Evolutionary conservation across 2,797 vertebrate species (phyloP).

Genomic region (Pitangus sulphuratus): DNA sequence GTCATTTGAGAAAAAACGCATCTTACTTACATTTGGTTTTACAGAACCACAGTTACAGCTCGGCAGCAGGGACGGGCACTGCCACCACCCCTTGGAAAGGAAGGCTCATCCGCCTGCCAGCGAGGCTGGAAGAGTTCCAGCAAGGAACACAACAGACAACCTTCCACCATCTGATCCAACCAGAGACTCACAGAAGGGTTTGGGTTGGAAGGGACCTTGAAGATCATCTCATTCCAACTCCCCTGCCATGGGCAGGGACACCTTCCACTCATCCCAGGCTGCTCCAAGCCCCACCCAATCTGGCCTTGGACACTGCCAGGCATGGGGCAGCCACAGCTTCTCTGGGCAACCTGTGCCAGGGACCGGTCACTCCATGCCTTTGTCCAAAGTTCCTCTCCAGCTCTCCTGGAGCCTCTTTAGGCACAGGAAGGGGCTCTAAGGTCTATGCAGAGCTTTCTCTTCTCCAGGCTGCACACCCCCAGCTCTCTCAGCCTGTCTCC

Average conservation of each 20-base stretch:
- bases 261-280: background rate
- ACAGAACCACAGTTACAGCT: background rate
- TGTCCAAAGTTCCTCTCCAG: background rate
- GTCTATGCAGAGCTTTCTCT: background rate
- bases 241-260: background rate
- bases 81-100: background rate
- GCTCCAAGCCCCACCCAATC: background rate
- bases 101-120: background rate
- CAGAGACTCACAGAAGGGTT: background rate
- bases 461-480: background rate
- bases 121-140: background rate
- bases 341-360: background rate
- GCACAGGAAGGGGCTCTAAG: background rate
- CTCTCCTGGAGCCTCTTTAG: background rate
- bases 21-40: conserved; percentile 36
- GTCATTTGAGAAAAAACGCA: conserved; percentile 27
- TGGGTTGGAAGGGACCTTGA: background rate
- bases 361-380: background rate
- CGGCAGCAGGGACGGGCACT: background rate
- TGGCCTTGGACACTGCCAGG: background rate
- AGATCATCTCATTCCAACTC: background rate
- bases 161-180: background rate
- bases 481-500: background rate
- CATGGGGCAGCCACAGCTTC: background rate
- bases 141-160: background rate